Evolutionary conservation across 2,113 vertebrate genomes (phyloP).

Genomic region (Ophiodon elongatus): DNA sequence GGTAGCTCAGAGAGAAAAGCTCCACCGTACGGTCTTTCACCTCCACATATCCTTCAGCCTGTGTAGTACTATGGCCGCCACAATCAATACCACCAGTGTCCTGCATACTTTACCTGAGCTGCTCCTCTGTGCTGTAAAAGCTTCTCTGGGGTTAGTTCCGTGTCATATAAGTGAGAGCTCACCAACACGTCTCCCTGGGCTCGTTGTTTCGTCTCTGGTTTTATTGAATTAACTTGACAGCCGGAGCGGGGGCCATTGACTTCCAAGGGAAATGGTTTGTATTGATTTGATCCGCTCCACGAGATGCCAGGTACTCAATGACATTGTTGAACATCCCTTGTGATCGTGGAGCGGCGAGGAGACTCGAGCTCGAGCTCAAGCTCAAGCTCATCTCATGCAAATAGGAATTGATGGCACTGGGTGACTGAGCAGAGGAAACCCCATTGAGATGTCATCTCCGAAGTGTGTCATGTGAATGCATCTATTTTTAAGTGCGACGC

Average conservation of each 20-base stretch:
- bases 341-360: conserved; percentile 1
- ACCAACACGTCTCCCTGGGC: not conserved
- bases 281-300: conserved; percentile 60
- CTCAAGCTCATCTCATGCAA: conserved; percentile 61
- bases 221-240: conserved; percentile 64
- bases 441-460: conserved; percentile 57
- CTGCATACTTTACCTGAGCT: conserved; percentile 12
- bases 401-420: conserved; percentile 61
- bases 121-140: not conserved
- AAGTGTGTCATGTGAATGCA: conserved; percentile 73
- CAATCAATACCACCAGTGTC: conserved; percentile 42
- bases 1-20: conserved; percentile 56
- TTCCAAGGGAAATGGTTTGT: conserved; percentile 59
- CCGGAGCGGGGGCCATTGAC: conserved; percentile 31
- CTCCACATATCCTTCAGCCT: conserved; percentile 20
- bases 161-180: conserved; percentile 23
- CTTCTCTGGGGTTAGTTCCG: not conserved
- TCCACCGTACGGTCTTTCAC: conserved; percentile 15
- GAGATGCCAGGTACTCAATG: conserved; percentile 60
- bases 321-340: conserved; percentile 37
- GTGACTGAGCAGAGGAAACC: conserved; percentile 60
- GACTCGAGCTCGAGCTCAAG: not conserved
- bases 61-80: conserved; percentile 2
- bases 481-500: conserved; percentile 66
- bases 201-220: conserved; percentile 26